Evolutionary conservation across 1,140 invertebrate genomes (phyloP), one percentile per base, ranked within the genome.

Genomic region (Tetramorium simillimum): DNA sequence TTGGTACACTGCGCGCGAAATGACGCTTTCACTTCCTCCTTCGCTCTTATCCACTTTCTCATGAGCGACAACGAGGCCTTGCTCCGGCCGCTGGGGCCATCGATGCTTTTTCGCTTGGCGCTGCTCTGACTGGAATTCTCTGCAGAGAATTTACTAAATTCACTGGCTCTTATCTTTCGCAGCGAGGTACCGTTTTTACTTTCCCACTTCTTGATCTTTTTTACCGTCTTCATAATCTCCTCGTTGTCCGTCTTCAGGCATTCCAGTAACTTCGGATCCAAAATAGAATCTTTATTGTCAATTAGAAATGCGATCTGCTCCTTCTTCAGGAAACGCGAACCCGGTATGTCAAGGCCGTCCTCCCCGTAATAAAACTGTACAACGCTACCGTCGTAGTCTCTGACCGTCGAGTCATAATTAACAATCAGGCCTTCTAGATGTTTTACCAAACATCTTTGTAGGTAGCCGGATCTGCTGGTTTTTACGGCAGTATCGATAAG

Each of bases 371-470:
- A 96, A 94, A 96, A 96, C 95, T 99, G 99, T 82, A 99, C 96
- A n/a, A 99, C 96, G 94, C 97, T 98, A 40, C 97, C 97, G 95
- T 99, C 99, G 87, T 97, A 97, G 95, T 99, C 99, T 82, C 99
- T 96, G 0, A 99, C 99, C 2, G 99, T 99, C 89, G 97, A 95
- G 95, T 99, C 99, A 94, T 99, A 99, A 63, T 97, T 96, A 0
- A 99, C 97, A 60, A 96, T 96, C 2, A 99, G 92, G 14, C 99
- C 99, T 96, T 99, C 99, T 37, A 99, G 95, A 96, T 99, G 99
- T 95, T 99, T 99, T 21, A 99, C 98, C 0, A 99, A 95, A 96
- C 99, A 99, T 84, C 99, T 96, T 95, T 99, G 99, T 73, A 99
- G 96, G 94, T 99, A 99, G 90, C 99, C 99, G 92, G 98, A 99